phyloP scores from a whole-genome alignment of 2,797 vertebrate species.

The Onychomys leucogaster region DNA sequence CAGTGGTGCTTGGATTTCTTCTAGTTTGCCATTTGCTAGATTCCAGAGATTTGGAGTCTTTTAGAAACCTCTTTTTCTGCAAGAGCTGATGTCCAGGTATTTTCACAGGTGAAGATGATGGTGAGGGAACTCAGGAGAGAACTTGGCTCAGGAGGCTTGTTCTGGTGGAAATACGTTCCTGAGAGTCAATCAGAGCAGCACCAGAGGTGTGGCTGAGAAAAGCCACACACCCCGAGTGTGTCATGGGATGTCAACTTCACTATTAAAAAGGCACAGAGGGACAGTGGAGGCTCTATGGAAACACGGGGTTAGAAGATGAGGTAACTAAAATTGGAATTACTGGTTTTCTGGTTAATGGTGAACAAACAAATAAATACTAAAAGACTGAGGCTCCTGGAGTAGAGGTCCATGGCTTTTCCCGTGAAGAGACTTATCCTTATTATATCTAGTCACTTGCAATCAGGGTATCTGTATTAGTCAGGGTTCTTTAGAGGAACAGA shows the following conservation, averaged over 20 bases:
- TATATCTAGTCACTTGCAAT: background rate
- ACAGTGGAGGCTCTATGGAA: background rate
- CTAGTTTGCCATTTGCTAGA: slow-evolving; percentile 19
- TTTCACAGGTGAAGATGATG: background rate
- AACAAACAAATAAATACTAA: background rate
- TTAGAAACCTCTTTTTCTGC: background rate
- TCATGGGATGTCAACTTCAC: background rate
- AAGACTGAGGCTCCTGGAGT: background rate
- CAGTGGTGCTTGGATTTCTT: background rate
- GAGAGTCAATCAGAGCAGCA: slow-evolving; percentile 16
- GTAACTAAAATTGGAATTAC: background rate
- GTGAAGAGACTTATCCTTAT: background rate
- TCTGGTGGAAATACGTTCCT: background rate
- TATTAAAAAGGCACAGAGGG: background rate
- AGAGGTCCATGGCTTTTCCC: slow-evolving; percentile 17
- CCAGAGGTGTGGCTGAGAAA: background rate
- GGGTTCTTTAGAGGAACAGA: background rate
- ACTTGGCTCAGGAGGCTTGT: background rate
- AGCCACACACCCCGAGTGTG: background rate
- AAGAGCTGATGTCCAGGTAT: background rate
- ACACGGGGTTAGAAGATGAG: background rate
- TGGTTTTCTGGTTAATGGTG: background rate
- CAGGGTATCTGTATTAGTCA: background rate
- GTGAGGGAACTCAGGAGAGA: background rate
- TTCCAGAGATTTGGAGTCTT: background rate